These are phyloP conservation scores for Orchestes rusci DNA, from an alignment of 2,888 invertebrate species.

Conservation along the genomic window DNA sequence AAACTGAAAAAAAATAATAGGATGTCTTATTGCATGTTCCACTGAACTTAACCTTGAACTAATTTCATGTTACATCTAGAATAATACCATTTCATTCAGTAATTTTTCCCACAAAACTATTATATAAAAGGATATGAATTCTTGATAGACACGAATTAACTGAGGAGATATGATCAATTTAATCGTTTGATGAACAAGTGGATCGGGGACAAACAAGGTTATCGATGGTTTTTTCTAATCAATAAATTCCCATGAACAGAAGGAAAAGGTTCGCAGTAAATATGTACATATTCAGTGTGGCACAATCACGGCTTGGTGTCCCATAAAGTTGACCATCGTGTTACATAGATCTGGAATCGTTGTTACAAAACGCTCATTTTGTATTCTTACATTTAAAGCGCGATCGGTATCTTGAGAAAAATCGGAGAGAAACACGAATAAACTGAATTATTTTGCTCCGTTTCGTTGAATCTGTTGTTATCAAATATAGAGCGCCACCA, in stretches of 20 bases:
- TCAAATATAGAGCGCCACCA: no score
- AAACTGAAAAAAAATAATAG: no score
- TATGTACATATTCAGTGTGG: conserved; percentile 42
- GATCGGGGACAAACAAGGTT: no score
- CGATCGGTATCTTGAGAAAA: conserved; percentile 34
- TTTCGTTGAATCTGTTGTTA: no score
- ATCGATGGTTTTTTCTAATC: no score
- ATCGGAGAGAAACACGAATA: conserved; percentile 11
- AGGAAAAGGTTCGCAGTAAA: conserved; percentile 23
- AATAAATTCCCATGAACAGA: no score
- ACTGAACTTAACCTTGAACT: conserved; percentile 13
- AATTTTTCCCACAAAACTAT: no score
- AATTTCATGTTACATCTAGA: conserved; percentile 19
- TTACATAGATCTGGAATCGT: conserved; percentile 42
- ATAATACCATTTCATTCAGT: conserved; percentile 8
- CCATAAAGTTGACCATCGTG: conserved; percentile 42
- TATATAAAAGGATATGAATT: no score
- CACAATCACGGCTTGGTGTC: conserved; percentile 38
- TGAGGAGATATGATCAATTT: no score
- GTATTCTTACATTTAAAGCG: conserved; percentile 37
- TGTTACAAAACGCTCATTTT: conserved; percentile 41
- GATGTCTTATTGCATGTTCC: conserved; percentile 19
- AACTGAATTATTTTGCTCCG: no score
- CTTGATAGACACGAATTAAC: no score
- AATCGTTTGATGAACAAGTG: no score